A percentile compares a stretch with the other conserved stretches of the same genome.
Conservation (phyloP, 2,113 vertebrate genomes). For the Sinocyclocheilus maitianheensis region DNA sequence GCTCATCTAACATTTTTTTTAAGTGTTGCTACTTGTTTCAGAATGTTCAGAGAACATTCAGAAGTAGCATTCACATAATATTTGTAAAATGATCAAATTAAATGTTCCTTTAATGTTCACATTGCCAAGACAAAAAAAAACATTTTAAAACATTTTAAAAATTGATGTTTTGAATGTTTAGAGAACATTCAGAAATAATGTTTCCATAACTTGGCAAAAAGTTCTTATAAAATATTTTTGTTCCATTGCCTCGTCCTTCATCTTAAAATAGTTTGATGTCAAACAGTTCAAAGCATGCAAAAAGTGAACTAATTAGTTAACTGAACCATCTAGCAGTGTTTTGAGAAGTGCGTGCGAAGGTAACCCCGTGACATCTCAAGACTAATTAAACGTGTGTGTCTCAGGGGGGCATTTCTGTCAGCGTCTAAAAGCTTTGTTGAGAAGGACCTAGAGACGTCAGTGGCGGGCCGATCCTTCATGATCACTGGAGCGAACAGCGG, state of each 20-base stretch:
- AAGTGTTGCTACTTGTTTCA: too few relatives aligned
- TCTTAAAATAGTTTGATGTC: background rate
- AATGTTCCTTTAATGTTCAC: background rate
- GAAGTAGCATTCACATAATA: background rate
- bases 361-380: background rate
- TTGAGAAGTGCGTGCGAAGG: background rate
- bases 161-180: background rate
- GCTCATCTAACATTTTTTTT: too few relatives aligned
- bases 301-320: background rate
- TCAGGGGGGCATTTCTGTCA: slow-evolving; percentile 71
- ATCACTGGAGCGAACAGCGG: slow-evolving; percentile 81
- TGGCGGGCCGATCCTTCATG: slow-evolving; percentile 78
- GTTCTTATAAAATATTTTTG: background rate
- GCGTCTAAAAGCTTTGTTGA: slow-evolving; percentile 77
- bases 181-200: background rate
- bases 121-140: too few relatives aligned
- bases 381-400: slow-evolving; percentile 49
- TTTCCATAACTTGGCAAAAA: background rate
- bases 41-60: background rate
- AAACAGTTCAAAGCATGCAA: background rate
- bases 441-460: slow-evolving; percentile 77
- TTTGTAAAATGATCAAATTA: background rate
- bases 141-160: too few relatives aligned
- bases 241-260: background rate
- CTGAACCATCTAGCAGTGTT: background rate